A percentile compares a stretch with the other conserved stretches of the same genome.
Conservation (phyloP, 53 echinoderm and acorn worm genomes). For the Luidia sarsii region DNA sequence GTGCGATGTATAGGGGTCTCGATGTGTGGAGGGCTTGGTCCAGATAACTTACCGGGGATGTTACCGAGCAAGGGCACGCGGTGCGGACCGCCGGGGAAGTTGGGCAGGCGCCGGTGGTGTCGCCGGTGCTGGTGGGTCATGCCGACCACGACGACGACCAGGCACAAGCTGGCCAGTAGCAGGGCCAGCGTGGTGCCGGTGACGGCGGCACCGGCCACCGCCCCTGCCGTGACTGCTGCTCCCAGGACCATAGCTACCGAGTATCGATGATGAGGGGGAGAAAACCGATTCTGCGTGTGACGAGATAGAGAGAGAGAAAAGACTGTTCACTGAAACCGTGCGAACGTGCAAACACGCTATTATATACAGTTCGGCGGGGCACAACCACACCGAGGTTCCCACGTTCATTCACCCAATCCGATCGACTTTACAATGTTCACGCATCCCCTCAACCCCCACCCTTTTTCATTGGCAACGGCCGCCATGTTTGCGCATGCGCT, state of each 20-base stretch:
- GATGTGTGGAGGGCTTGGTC: too few relatives aligned
- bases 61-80: slow-evolving; percentile 37
- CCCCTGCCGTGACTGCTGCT: slow-evolving; percentile 17
- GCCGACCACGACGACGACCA: background rate
- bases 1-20: too few relatives aligned
- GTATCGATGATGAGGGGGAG: background rate
- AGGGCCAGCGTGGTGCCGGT: slow-evolving; percentile 33
- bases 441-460: too few relatives aligned
- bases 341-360: too few relatives aligned
- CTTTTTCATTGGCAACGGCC: too few relatives aligned
- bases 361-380: too few relatives aligned
- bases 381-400: too few relatives aligned
- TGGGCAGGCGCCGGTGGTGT: slow-evolving; percentile 10
- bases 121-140: slow-evolving; percentile 40
- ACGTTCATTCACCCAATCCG: too few relatives aligned
- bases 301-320: background rate
- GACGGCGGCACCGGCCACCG: slow-evolving; percentile 8
- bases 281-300: background rate
- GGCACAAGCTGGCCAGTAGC: slow-evolving; percentile 17
- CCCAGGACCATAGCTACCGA: slow-evolving; percentile 13
- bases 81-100: slow-evolving; percentile 39
- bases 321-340: background rate
- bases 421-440: too few relatives aligned
- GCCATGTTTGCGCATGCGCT: too few relatives aligned
- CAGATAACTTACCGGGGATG: slow-evolving; percentile 43